Percentiles rank a stretch among this genome's conserved stretches.
phyloP scores from a whole-genome alignment of 2,797 vertebrate species.

The Sebastes taczanowskii region DNA sequence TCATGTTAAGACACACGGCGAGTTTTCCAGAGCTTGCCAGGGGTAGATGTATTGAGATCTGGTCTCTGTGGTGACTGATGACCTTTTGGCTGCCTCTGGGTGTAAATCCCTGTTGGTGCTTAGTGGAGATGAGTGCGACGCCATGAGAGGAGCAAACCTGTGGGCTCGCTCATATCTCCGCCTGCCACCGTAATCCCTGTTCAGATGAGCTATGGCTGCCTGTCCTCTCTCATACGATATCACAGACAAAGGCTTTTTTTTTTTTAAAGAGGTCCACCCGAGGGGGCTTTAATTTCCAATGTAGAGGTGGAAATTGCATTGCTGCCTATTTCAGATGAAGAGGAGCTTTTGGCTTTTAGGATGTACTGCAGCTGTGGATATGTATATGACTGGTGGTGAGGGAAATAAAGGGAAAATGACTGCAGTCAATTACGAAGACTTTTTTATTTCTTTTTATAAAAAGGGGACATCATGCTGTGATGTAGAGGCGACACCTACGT shows the following conservation, averaged over 20 bases:
- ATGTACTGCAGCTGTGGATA: not conserved
- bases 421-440: not conserved
- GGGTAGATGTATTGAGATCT: conserved; percentile 15
- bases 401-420: not conserved
- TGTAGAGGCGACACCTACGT: not conserved
- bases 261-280: not conserved
- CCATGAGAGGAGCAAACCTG: not conserved
- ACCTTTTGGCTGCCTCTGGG: conserved; percentile 56
- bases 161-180: conserved; percentile 23
- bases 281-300: conserved; percentile 20
- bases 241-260: conserved; percentile 3
- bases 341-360: conserved; percentile 4
- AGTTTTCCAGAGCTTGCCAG: conserved; percentile 24
- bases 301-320: not conserved
- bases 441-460: not conserved
- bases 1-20: conserved; percentile 18
- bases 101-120: conserved; percentile 45
- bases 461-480: not conserved
- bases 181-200: conserved; percentile 34
- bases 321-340: conserved; percentile 2
- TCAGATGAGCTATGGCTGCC: conserved; percentile 40
- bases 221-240: conserved; percentile 15
- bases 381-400: not conserved
- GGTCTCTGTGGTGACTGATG: conserved; percentile 40
- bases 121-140: conserved; percentile 26